A percentile compares a stretch with the other conserved stretches of the same genome.
These are phyloP conservation scores for Odocoileus virginianus DNA, from an alignment of 2,113 vertebrate genomes.

Conservation along the genomic window DNA sequence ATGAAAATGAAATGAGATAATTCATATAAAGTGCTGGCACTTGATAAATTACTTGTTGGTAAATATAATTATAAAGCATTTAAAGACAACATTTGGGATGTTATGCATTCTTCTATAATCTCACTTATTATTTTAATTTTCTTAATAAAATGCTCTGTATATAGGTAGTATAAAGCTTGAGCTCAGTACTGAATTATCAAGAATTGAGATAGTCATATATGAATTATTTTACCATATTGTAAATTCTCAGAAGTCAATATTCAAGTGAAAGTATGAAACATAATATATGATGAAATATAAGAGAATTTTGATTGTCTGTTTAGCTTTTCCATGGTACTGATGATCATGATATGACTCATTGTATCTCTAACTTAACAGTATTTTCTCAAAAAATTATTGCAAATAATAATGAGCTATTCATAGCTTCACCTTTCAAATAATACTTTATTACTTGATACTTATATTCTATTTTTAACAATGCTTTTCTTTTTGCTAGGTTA, in stretches of 20 bases:
- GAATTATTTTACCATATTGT: not conserved
- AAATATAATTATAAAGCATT: constrained; percentile 1
- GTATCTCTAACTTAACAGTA: not conserved
- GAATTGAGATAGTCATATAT: not conserved
- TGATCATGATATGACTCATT: not conserved
- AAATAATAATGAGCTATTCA: not conserved
- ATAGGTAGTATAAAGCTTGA: not conserved
- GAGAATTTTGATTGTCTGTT: not conserved
- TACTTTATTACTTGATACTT: constrained; percentile 10
- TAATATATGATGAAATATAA: not conserved
- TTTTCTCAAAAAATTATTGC: not conserved
- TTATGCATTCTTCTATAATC: not conserved
- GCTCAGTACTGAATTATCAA: not conserved
- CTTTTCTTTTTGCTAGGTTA: not conserved
- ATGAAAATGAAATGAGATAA: constrained; percentile 16
- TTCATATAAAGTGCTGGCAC: not conserved
- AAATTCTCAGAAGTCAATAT: not conserved
- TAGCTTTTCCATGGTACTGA: not conserved
- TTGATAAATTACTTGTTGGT: not conserved
- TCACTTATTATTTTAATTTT: not conserved
- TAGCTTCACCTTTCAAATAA: not conserved
- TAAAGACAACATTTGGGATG: not conserved
- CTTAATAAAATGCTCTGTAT: not conserved
- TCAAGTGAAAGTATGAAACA: not conserved
- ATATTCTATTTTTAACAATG: constrained; percentile 10